phyloP scores from a whole-genome alignment of 64 coral and sea anemone species.

The Actinia tenebrosa region DNA sequence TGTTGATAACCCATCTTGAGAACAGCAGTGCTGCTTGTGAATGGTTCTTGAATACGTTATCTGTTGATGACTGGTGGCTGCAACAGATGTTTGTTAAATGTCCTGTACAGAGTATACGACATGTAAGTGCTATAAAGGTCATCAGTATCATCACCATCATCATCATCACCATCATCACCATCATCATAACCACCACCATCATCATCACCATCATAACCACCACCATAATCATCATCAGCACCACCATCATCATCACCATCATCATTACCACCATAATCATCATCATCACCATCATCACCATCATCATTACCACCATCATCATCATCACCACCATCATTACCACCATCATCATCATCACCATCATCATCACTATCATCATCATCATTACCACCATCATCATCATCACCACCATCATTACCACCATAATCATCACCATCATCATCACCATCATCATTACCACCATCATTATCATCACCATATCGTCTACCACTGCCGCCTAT shows the following conservation, averaged over 20 bases:
- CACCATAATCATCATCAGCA: neutral
- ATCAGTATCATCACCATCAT: neutral
- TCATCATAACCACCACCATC: neutral
- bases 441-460: no score
- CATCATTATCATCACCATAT: no score
- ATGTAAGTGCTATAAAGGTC: constrained; percentile 23
- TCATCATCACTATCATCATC: neutral
- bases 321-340: neutral
- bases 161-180: neutral
- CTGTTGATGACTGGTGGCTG: constrained; percentile 82
- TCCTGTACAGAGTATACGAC: constrained; percentile 72
- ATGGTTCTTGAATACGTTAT: constrained; percentile 81
- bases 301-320: neutral
- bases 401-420: neutral
- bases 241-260: neutral
- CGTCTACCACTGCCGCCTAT: no score
- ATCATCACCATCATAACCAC: neutral
- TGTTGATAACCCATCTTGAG: constrained; percentile 78
- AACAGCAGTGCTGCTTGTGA: constrained; percentile 62
- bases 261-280: neutral
- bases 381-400: neutral
- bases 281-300: neutral
- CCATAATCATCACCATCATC: neutral
- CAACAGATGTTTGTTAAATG: constrained; percentile 84
- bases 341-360: neutral